Evolutionary conservation across 2,113 vertebrate species (phyloP), one percentile per base, ranked within the genome.

Genomic region (Periophthalmodon schlosseri): DNA sequence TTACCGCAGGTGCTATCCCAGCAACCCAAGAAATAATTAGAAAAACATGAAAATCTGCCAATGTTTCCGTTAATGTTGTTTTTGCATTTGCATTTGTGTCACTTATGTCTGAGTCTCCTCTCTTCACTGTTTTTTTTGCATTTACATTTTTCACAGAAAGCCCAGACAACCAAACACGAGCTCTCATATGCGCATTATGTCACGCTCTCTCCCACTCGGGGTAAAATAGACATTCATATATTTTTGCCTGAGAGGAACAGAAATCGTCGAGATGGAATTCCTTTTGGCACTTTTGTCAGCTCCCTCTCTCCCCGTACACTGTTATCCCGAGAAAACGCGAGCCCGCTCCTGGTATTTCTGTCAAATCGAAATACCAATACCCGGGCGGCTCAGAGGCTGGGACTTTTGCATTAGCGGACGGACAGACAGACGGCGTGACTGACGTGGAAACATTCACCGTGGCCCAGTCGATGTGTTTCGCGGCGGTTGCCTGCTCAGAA

Each of bases 141-240:
- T 36, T 81, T 56, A 71, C 68, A 74, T 69, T 65, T 74, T 78
- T 76, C 68, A 79, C 72, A 44, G 39, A 70, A 82, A 79, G 73
- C 84, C 69, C 64, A 77, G 70, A 75, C 82, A 75, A 84, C 74
- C 79, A 83, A 79, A 82, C 63, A 71, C 69, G 10, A 76, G 72
- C 68, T 80, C 82, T 78, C 84, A 81, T 87, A 10, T 63, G 3
- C 60, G 16, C 79, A 78, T 60, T 60, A 60, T 70, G 78, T 65
- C 86, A 85, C 75, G 82, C 74, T 77, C 71, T 80, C 85, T 83
- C 81, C 80, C 86, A 88, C 82, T 77, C 80, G 66, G 68, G 70
- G 74, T 63, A 24, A 63, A 74, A 75, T 78, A 84, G 70, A 80
- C 72, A 73, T 77, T 78, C 68, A 70, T 65, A 75, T 70, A 78